Base-by-base conservation (phyloP, 2,113 vertebrate genomes). In the Phodopus roborovskii region DNA sequence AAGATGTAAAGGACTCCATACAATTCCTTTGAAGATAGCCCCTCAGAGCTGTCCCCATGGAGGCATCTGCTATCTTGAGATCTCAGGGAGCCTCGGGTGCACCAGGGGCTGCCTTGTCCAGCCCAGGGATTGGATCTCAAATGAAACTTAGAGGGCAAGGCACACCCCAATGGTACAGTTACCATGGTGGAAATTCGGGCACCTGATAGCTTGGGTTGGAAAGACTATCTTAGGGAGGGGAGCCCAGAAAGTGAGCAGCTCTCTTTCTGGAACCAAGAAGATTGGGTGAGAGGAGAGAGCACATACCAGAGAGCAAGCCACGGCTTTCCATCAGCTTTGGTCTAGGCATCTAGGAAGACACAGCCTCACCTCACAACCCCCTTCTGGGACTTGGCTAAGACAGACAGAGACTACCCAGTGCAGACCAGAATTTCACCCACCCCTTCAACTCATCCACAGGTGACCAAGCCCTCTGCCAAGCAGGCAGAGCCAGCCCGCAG, bases 381-480 rank as follows among this genome's bases (percentile, higher is more conserved):
- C 42, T 74, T 79, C 73, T 17, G 2, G 60, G 45, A 24, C 45
- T 74, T 71, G 53, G 79, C 56, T 48, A 62, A 66, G 82, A 71
- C 81, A 64, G n/a, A 78, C 19, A 33, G 74, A 39, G 30, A 39
- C 87, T 16, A 8, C 26, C 33, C 0, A 3, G 60, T 33, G 24
- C 5, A 71, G 68, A n/a, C 64, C 1, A 5, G 74, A 78, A 64
- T 48, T 92, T 96, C 75, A 96, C 66, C 60, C 5, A 10, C 22
- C 45, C 64, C 93, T 64, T 88, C 68, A 12, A 74, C 39, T 45
- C 87, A 33, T 95, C 88, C 39, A 79, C 90, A 98, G 98, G 97
- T 96, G 73, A 97, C 95, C 84, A 98, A 97, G 92, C 95, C 48
- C 77, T 75, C 90, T 5, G 90, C 42, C 53, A 96, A 98, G 98